Base-by-base conservation (phyloP, 2,888 invertebrate genomes). In the Drosophila nr. fundita region DNA sequence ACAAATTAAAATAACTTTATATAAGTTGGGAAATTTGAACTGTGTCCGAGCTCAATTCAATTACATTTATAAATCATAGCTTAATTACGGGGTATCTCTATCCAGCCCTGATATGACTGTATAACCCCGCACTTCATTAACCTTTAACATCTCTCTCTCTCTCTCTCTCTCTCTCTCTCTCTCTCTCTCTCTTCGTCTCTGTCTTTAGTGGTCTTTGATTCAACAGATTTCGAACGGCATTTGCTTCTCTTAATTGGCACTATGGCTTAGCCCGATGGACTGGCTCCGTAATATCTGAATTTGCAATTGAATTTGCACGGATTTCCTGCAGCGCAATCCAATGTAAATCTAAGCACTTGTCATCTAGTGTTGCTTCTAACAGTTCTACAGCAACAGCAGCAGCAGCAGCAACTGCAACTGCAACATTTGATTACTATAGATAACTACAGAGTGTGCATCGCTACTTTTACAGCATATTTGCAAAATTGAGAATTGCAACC, bases 361-460 rank as follows among this genome's bases (percentile, higher is more conserved):
- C 58, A 68, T 68, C 88, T 88, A 72, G 58, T 68, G 82, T 89
- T 89, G 85, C 84, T 66, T 55, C 60, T 69, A 62, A 68, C 67
- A 65, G 73, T 57, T 63, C 40, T 61, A 67, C 53, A 21, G 59
- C 74, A 62, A 59, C 60, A 36, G 24, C 54, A 60, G 32, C 32
- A 58, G 18, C 59, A 11, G 64, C 49, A 42, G 50, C 71, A 57
- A 36, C 53, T 34, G 42, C 68, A 34, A 36, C 29, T 65, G 65
- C 65, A 61, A 87, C 79, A 89, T 82, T 89, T 82, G 68, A 86
- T 80, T 89, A 55, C 70, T 73, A 61, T 68, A 32, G 75, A 72
- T 74, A 70, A 78, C 60, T 32, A 49, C 27, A 59, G 68, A 34
- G 49, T 63, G 55, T 52, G 27, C 60, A 13, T 24, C 38, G 58